phyloP scores from a whole-genome alignment of 2,797 vertebrate genomes.

The Gymnoscopelus braueri region DNA sequence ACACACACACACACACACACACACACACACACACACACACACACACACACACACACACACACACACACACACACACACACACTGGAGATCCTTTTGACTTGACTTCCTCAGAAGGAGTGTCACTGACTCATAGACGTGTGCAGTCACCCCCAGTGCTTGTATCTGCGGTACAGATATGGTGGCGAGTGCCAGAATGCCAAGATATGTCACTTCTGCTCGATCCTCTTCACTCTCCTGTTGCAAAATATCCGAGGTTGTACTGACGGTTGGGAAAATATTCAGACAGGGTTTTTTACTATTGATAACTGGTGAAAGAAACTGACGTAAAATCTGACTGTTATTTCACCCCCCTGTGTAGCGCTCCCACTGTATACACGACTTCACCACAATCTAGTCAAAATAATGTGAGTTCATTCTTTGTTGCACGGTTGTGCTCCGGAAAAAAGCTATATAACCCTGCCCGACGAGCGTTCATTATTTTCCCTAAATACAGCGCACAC shows the following conservation, averaged over 20 bases:
- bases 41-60: slow-evolving; percentile 1
- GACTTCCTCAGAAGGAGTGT: slow-evolving; percentile 16
- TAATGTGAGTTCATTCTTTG: too few species aligned
- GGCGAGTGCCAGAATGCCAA: slow-evolving; percentile 14
- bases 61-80: background rate
- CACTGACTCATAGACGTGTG: background rate
- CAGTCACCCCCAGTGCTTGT: too few species aligned
- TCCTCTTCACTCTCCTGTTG: background rate
- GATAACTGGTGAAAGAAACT: too few species aligned
- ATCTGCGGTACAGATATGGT: too few species aligned
- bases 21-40: slow-evolving; percentile 4
- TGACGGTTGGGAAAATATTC: background rate
- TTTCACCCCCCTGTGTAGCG: too few species aligned
- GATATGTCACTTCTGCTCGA: slow-evolving; percentile 30
- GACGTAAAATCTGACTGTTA: too few species aligned
- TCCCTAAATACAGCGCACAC: too few species aligned
- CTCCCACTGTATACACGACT: too few species aligned
- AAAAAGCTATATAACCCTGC: background rate
- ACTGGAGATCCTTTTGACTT: slow-evolving; percentile 1
- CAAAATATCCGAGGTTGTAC: background rate
- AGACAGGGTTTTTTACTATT: too few species aligned
- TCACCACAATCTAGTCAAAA: too few species aligned
- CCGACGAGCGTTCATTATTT: too few species aligned
- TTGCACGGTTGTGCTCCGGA: background rate
- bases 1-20: background rate